Conservation (phyloP, 2,113 vertebrate genomes). For the Ellobius talpinus region DNA sequence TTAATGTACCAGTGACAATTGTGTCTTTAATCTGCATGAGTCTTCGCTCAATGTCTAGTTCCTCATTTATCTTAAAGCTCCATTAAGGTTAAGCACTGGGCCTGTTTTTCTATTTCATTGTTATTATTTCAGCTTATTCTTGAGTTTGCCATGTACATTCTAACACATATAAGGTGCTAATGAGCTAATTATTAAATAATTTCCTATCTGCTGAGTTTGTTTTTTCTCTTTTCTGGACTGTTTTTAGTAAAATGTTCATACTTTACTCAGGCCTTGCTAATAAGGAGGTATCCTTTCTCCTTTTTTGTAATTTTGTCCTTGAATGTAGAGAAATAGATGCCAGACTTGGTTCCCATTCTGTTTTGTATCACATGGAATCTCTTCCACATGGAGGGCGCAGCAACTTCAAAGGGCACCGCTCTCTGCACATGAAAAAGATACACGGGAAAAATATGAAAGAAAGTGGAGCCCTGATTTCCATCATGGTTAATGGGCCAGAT, state of each 20-base stretch:
- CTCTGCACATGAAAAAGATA: constrained; percentile 76
- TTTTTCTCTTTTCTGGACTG: constrained; percentile 23
- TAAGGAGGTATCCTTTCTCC: not conserved
- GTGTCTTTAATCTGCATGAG: not conserved
- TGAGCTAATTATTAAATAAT: not conserved
- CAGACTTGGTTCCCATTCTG: constrained; percentile 63
- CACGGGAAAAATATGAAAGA: not conserved
- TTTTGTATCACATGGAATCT: constrained; percentile 78
- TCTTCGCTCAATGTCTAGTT: not conserved
- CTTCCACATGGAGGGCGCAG: constrained; percentile 76
- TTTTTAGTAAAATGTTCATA: constrained; percentile 30
- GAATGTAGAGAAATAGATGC: constrained; percentile 56
- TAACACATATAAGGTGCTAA: not conserved
- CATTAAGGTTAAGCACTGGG: not conserved
- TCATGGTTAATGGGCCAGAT: constrained; percentile 74
- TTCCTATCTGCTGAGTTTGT: not conserved
- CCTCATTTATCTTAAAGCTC: not conserved
- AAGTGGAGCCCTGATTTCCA: constrained; percentile 70
- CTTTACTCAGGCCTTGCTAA: constrained; percentile 22
- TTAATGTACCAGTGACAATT: rapidly evolving
- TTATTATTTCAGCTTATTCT: not conserved
- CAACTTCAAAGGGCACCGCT: constrained; percentile 78
- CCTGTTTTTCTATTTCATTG: not conserved
- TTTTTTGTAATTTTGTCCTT: constrained; percentile 52
- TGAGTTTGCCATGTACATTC: not conserved